A percentile compares a stretch with the other conserved stretches of the same genome.
Evolutionary conservation across 2,797 vertebrate species (phyloP).

Genomic region (Pitangus sulphuratus): DNA sequence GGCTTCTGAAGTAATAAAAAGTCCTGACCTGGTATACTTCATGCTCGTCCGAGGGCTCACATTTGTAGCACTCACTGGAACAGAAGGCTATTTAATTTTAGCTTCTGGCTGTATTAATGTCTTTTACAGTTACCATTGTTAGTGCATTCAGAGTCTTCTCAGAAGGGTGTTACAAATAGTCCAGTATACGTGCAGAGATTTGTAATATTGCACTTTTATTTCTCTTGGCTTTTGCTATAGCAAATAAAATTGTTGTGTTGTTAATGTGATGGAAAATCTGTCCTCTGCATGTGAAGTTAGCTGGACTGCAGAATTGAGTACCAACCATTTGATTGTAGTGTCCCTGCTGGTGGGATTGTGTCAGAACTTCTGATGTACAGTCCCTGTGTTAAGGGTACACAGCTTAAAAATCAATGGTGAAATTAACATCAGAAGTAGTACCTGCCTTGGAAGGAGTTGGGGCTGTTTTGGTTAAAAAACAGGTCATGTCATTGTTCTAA

Average conservation of each 20-base stretch:
- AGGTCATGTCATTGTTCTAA: not conserved
- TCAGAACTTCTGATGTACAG: not conserved
- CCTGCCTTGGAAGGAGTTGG: not conserved
- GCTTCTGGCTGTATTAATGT: not conserved
- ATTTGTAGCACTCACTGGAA: not conserved
- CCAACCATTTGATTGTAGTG: not conserved
- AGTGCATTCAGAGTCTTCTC: not conserved
- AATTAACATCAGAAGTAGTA: not conserved
- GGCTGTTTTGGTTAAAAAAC: not conserved
- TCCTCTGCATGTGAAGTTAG: not conserved
- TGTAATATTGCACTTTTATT: not conserved
- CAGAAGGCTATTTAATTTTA: not conserved
- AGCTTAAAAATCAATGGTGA: not conserved
- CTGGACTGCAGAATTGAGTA: not conserved
- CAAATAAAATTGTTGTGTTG: not conserved
- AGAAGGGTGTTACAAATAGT: not conserved
- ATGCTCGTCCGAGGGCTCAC: not conserved
- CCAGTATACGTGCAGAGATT: not conserved
- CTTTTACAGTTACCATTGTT: not conserved
- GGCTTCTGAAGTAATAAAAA: not conserved
- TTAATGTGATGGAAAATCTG: not conserved
- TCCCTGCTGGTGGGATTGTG: not conserved
- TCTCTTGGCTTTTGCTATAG: not conserved
- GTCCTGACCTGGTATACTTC: not conserved
- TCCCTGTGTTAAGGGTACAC: not conserved